Evolutionary conservation across 2,888 invertebrate species (phyloP), one percentile per base, ranked within the genome.

Genomic region (Noctua pronuba): DNA sequence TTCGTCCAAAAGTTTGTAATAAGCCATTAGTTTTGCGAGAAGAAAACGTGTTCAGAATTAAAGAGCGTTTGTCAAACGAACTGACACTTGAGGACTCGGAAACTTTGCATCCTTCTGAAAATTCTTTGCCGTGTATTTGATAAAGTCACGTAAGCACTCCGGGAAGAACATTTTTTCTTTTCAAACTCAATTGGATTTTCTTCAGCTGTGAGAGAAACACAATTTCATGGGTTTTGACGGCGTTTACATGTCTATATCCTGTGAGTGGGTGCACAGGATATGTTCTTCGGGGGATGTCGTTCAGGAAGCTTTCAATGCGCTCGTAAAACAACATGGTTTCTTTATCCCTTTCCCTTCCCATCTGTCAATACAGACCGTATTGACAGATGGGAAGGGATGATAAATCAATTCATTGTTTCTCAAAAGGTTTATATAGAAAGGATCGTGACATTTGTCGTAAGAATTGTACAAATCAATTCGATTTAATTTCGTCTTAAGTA

Each of bases 11-110:
- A 89, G 82, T 87, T 91, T 86, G 86, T 88, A 90, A 89, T 91
- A 89, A 89, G 89, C 91, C 90, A 92, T 92, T 92, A 91, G 88
- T 92, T 91, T 84, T 86, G 83, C 41, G 79, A 81, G 82, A 11
- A 69, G 72, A 80, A 71, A 80, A 90, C 91, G 90, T 91, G 92
- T 86, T 81, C 74, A 75, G 91, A 87, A 90, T 90, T 81, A 86
- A 75, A 81, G 77, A 81, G 60, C 65, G 52, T 52, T 78, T 65
- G 74, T 75, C 86, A 86, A 90, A 91, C 80, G 87, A 89, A 89
- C 85, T 83, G 81, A 77, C 83, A 84, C 83, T 67, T 38, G 66
- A 67, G 60, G 65, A 49, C 44, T 70, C 35, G 41, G 84, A 64
- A 73, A 90, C 81, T 87, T 88, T 80, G 62, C 79, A 80, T 80